Evolutionary conservation across 2,888 invertebrate species (phyloP).

Genomic region (Lepidocyrtoides sp.): DNA sequence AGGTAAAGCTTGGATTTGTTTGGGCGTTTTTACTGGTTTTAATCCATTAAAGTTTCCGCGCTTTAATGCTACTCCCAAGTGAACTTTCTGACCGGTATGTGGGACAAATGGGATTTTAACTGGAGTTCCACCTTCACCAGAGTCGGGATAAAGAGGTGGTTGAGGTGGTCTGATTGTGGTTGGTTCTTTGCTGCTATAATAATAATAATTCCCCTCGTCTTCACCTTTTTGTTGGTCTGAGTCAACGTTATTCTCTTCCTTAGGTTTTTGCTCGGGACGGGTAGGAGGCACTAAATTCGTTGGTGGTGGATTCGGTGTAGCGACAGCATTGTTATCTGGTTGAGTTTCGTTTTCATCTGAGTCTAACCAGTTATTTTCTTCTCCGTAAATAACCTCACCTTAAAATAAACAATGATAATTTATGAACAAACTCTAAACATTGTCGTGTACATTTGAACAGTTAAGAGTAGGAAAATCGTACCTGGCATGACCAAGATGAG

Average conservation of each 20-base stretch:
- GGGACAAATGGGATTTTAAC: slow-evolving; percentile 11
- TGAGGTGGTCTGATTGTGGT: neutral
- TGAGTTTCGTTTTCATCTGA: neutral
- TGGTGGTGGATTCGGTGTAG: neutral
- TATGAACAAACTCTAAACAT: too few relatives aligned
- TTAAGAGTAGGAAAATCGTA: too few relatives aligned
- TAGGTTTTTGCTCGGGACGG: too few relatives aligned
- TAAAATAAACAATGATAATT: too few relatives aligned
- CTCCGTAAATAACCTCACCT: too few relatives aligned
- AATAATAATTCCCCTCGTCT: neutral
- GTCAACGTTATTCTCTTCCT: too few relatives aligned
- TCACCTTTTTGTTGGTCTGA: too few relatives aligned
- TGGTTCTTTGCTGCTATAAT: neutral
- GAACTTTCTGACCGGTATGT: neutral
- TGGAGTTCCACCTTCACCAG: neutral
- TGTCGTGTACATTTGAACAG: too few relatives aligned
- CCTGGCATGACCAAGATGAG: too few relatives aligned
- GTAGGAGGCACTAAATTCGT: too few relatives aligned
- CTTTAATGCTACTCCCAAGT: neutral
- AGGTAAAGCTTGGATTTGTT: slow-evolving; percentile 36
- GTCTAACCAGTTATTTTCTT: too few relatives aligned
- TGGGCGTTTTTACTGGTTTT: neutral
- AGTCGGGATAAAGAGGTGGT: neutral
- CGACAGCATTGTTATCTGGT: too few relatives aligned
- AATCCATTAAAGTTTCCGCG: neutral